Conservation (phyloP, 2,888 invertebrate genomes). For the Suillia variegata region DNA sequence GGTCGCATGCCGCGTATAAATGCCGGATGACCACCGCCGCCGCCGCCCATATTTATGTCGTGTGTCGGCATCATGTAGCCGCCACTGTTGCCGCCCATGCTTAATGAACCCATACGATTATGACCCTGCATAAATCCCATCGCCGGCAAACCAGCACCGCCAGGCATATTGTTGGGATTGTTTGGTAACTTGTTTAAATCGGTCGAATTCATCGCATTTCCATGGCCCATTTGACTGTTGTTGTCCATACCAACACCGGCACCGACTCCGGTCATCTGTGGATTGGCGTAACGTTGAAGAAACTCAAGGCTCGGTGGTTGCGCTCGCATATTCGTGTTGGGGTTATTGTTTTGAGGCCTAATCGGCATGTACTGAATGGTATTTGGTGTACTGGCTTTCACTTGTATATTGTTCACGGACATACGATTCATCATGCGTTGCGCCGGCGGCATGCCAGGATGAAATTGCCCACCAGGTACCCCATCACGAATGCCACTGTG, state of each 20-base stretch:
- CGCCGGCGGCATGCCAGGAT: constrained; percentile 52
- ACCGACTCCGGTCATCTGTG: constrained; percentile 62
- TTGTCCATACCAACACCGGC: constrained; percentile 11
- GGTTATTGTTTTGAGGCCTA: constrained; percentile 73
- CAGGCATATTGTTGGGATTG: constrained; percentile 17
- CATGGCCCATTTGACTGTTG: constrained; percentile 25
- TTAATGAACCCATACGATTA: constrained; percentile 55
- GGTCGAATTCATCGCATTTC: constrained; percentile 30
- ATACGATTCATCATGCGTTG: constrained; percentile 70
- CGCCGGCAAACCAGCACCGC: no score
- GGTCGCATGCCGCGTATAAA: constrained; percentile 65
- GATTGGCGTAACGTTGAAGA: constrained; percentile 85
- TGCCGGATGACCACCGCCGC: constrained; percentile 34
- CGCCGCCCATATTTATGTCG: no score
- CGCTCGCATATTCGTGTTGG: constrained; percentile 67
- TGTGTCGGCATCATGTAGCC: no score
- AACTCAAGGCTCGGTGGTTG: constrained; percentile 92
- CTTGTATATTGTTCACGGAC: constrained; percentile 76
- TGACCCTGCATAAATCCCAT: constrained; percentile 28
- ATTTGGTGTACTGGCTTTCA: constrained; percentile 95
- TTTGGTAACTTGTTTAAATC: constrained; percentile 33
- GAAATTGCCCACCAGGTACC: constrained; percentile 57
- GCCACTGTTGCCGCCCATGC: neutral
- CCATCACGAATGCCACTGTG: constrained; percentile 44
- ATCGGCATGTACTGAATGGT: constrained; percentile 98